Percentiles rank a stretch among this genome's conserved stretches.
These are phyloP conservation scores for Nycticryphes semicollaris DNA, from an alignment of 2,113 vertebrate species.

Conservation along the genomic window DNA sequence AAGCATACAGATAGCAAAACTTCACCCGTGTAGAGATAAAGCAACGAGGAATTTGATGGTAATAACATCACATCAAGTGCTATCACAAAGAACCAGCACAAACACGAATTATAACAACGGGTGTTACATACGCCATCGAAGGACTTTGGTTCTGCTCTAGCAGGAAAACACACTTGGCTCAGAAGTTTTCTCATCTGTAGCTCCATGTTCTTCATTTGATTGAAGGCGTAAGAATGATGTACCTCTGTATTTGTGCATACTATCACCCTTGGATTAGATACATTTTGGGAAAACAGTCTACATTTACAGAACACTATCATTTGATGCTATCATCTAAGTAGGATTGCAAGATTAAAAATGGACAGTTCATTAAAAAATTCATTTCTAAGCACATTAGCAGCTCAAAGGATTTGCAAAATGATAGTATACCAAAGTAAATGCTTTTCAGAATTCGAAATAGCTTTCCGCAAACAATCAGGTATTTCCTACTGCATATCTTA, in stretches of 20 bases:
- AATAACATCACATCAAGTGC: background rate
- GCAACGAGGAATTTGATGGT: background rate
- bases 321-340: background rate
- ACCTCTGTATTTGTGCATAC: background rate
- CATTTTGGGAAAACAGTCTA: background rate
- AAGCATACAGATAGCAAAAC: background rate
- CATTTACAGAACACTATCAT: background rate
- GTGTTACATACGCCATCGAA: background rate
- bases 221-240: background rate
- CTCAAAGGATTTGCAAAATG: constrained; percentile 27
- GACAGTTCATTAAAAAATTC: constrained; percentile 32
- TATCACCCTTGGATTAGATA: background rate
- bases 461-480: background rate
- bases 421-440: constrained; percentile 7
- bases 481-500: background rate
- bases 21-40: background rate
- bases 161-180: background rate
- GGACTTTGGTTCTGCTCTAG: background rate
- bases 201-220: background rate
- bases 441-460: constrained; percentile 22
- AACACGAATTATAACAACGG: background rate
- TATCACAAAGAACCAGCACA: background rate
- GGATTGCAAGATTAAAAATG: constrained; percentile 18
- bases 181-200: background rate
- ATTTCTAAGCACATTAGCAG: constrained; percentile 30